Evolutionary conservation across 2,113 vertebrate species (phyloP).

Genomic region (Calyptommatus sinebrachiatus): DNA sequence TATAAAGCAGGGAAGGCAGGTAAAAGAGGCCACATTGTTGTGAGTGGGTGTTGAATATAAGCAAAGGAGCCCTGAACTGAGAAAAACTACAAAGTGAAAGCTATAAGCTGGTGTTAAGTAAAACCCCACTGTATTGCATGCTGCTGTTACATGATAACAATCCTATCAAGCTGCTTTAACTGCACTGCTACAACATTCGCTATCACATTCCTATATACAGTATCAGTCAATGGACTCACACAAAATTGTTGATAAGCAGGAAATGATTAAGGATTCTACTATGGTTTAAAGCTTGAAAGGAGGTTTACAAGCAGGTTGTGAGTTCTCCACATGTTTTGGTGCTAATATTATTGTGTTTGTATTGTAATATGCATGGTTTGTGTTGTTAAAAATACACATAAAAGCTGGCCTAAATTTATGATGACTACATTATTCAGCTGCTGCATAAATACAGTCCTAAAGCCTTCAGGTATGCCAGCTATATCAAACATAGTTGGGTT

Average conservation of each 20-base stretch:
- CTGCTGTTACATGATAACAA: neutral
- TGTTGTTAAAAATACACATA: constrained; percentile 19
- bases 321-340: constrained; percentile 22
- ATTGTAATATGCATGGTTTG: constrained; percentile 34
- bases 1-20: too few relatives aligned
- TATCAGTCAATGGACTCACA: neutral
- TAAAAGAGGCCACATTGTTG: neutral
- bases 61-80: neutral
- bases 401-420: constrained; percentile 47
- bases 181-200: neutral
- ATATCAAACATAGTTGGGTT: constrained; percentile 51
- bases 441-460: constrained; percentile 57
- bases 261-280: neutral
- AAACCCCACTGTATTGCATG: neutral
- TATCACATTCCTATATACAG: neutral
- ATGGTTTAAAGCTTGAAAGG: neutral
- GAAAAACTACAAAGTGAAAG: neutral
- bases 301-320: constrained; percentile 1
- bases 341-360: neutral
- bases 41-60: neutral
- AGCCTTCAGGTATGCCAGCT: constrained; percentile 48
- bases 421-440: constrained; percentile 54
- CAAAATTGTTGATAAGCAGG: neutral
- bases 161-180: neutral
- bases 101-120: neutral